Base-by-base conservation (phyloP, 2,888 invertebrate species). In the Polydrusus tereticollis region DNA sequence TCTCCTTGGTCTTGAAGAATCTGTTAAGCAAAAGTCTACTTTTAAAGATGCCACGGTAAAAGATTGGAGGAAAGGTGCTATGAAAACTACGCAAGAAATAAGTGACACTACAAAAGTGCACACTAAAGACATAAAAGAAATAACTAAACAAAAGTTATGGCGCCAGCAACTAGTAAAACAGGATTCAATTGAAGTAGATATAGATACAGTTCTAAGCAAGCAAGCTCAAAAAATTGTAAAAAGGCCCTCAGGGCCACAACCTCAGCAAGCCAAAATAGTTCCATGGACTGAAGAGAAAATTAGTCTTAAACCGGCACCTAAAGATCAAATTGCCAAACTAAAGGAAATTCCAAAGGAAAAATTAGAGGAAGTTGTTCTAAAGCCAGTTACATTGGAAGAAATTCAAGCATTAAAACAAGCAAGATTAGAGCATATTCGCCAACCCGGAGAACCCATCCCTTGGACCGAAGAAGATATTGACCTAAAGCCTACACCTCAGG, bases 221-320 rank as follows among this genome's bases (percentile, higher is more conserved):
- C 47, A 62, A 47, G 67, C 70, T 18, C 67, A 67, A 26, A 23
- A 60, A 3, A 45, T 71, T 38, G 14, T 63, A 1, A 70, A 71
- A 50, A 36, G 20, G 20, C n/a, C 63, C 14, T 26, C 36, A 14
- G 20, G 12, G 6, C 68, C 64, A 5, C 63, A 70, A 33, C 74
- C 74, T 29, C 74, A 74, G 50, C 74, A 74, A 67, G 74, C 74
- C 1, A 74, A 78, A 69, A 69, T 72, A 63, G 18, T 78, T 73
- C 88, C 89, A n/a, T 90, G 90, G 90, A 93, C 89, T 14, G 89
- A 92, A 79, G 90, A 93, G 84, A 87, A 88, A 72, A 86, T 89
- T 20, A 83, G 81, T 29, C 79, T 90, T n/a, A 90, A 89, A 75
- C 83, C 81, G 74, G 80, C 86, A 3, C 82, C 80, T 38, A 75